Base-by-base conservation (phyloP, 2,888 invertebrate species). In the Acleris cristana region DNA sequence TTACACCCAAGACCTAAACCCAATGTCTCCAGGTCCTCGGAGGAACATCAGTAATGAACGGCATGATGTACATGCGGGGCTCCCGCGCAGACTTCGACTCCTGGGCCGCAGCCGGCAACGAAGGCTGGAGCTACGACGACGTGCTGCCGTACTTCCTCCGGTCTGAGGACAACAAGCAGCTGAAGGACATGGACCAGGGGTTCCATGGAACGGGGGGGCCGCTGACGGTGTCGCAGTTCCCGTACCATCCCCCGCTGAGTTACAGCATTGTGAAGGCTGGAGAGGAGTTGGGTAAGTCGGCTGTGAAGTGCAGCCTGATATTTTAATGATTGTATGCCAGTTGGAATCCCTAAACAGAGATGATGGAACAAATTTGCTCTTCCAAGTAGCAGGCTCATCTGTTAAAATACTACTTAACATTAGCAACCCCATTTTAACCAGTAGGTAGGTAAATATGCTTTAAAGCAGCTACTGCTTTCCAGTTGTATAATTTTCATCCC, bases 11-110 rank as follows among this genome's bases (percentile, higher is more conserved):
- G 26, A 26, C 7, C 18, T 1, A 21, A 1, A 2, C 34, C 34
- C 34, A 30, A 51, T 61, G 1, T 45, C 58, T 70, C 14, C 82
- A 96, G 96, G 97, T 97, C 0, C 88, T 98, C 12, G 98, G 98
- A 7, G 98, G 98, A 0, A 98, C 98, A 0, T 98, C 98, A 18
- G 97, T 97, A 0, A 95, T 98, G 92, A 99, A 99, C 86, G 98
- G 98, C 23, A 99, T 99, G 98, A 98, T 97, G 95, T 98, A 98
- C 87, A 97, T 98, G 73, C 94, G 98, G 30, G 98, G 98, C 1
- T 96, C 97, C 66, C 94, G 96, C 26, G 95, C 95, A 70, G 98
- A 98, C 88, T 98, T 96, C 87, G 97, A 98, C 82, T 94, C 95
- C 70, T 98, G 98, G 98, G 97, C 96, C 0, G 95, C 94, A 0